Base-by-base conservation (phyloP, 2,888 invertebrate genomes). In the Gibbula magus region DNA sequence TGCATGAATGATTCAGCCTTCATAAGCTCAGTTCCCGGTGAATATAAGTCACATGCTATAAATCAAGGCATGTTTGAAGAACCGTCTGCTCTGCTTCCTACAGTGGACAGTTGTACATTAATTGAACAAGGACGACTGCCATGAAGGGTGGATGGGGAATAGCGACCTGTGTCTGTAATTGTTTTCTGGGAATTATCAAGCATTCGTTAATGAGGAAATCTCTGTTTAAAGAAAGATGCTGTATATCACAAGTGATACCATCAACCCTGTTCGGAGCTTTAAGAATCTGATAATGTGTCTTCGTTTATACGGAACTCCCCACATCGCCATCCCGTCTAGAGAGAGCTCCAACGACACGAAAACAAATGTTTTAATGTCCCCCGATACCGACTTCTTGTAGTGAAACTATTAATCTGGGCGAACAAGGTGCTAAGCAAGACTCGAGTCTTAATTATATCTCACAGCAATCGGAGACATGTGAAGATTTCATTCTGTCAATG, bases 181-280 rank as follows among this genome's bases (percentile, higher is more conserved):
- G 70, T 70, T 70, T 70, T 70, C 70, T 70, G 29, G 22, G 70
- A 39, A 70, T 70, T 70, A 70, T 70, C 70, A 70, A 70, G 39
- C 70, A 70, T 70, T 32, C 35, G 70, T 70, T 70, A 70, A 70
- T 70, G 70, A 70, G 32, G 39, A 35, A 35, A 32, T 32, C 20
- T 70, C 29, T 7, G 35, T 16, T n/a, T 35, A 45, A 70, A 13
- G 70, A 70, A 70, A 70, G 70, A 70, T 70, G 32, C 70, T 35
- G 70, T 70, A 70, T 70, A 70, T 70, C 70, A 32, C 16, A 70
- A 39, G 32, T 20, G 70, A 70, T 70, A 70, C 32, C 29, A 70
- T 70, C 70, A 32, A 32, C 35, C 35, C 35, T 0, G 39, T 35
- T 35, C n/a, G 18, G 32, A 39, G 35, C 39, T n/a, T 39, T 10